Percentiles rank a stretch among this genome's conserved stretches.
Conservation (phyloP, 30 jellyfish, hydroid and myxozoan genomes). For the Aurelia sp. region DNA sequence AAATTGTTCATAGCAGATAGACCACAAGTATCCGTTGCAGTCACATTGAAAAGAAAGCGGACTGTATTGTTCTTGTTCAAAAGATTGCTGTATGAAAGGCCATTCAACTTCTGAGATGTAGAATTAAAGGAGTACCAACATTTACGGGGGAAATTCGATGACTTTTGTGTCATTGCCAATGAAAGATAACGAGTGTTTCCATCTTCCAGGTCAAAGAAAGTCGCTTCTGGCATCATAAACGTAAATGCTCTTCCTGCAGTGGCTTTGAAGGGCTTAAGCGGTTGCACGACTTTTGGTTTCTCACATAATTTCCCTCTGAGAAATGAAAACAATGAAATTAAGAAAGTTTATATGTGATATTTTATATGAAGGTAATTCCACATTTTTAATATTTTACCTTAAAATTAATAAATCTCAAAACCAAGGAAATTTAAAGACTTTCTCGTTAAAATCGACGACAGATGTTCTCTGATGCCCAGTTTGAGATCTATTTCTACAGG, state of each 20-base stretch:
- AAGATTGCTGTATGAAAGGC: slow-evolving; percentile 42
- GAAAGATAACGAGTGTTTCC: slow-evolving; percentile 63
- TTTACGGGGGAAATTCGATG: background rate
- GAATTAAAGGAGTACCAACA: slow-evolving; percentile 58
- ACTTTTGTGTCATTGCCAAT: background rate
- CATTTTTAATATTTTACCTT: too few species aligned
- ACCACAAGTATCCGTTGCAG: slow-evolving; percentile 44
- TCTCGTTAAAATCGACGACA: too few species aligned
- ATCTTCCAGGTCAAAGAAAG: slow-evolving; percentile 91
- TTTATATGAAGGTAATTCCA: too few species aligned
- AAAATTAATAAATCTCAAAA: too few species aligned
- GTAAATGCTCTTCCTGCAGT: slow-evolving; percentile 40
- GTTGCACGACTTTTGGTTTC: slow-evolving; percentile 30
- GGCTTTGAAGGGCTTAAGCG: slow-evolving; percentile 12
- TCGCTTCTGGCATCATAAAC: slow-evolving; percentile 53
- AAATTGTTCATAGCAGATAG: slow-evolving; percentile 33
- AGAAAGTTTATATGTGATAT: too few species aligned
- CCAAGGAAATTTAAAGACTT: too few species aligned
- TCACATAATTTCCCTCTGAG: slow-evolving; percentile 12
- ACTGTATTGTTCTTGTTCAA: background rate
- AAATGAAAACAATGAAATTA: background rate
- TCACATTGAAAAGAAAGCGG: slow-evolving; percentile 1
- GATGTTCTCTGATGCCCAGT: too few species aligned
- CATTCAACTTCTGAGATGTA: slow-evolving; percentile 33
- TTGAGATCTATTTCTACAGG: too few species aligned